These are phyloP conservation scores for Hipposideros armiger DNA, from an alignment of 2,113 vertebrate species.

Conservation along the genomic window DNA sequence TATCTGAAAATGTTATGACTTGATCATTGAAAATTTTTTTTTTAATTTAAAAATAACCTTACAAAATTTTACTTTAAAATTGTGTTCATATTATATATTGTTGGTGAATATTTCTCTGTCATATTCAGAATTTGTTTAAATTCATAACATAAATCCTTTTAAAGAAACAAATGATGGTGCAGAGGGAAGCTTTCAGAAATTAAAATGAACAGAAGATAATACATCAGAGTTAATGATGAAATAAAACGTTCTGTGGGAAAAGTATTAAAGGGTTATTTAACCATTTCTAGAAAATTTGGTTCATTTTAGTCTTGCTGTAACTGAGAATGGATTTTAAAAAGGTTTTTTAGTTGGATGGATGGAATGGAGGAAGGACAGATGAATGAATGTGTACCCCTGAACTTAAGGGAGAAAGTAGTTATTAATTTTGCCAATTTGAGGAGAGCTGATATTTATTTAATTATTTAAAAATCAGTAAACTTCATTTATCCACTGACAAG, in stretches of 20 bases:
- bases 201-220: constrained; percentile 33
- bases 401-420: constrained; percentile 20
- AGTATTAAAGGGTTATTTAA: background rate
- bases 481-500: background rate
- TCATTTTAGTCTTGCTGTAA: constrained; percentile 20
- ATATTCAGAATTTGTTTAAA: constrained; percentile 52
- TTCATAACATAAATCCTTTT: constrained; percentile 15
- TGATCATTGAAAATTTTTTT: constrained; percentile 32
- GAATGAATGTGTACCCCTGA: background rate
- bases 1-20: background rate
- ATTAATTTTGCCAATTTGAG: constrained; percentile 37
- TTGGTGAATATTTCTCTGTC: constrained; percentile 41
- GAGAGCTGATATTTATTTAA: background rate
- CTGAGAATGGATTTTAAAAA: background rate
- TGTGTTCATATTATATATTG: constrained; percentile 39
- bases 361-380: background rate
- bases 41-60: background rate
- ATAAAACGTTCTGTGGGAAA: background rate
- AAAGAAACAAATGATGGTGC: background rate
- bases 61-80: background rate
- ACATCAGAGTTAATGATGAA: background rate
- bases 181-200: constrained; percentile 36
- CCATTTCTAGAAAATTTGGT: background rate
- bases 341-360: background rate
- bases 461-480: constrained; percentile 38